A percentile compares a stretch with the other conserved stretches of the same genome.
These are phyloP conservation scores for Rhinophrynus dorsalis DNA, from an alignment of 2,797 vertebrate genomes.

Conservation along the genomic window DNA sequence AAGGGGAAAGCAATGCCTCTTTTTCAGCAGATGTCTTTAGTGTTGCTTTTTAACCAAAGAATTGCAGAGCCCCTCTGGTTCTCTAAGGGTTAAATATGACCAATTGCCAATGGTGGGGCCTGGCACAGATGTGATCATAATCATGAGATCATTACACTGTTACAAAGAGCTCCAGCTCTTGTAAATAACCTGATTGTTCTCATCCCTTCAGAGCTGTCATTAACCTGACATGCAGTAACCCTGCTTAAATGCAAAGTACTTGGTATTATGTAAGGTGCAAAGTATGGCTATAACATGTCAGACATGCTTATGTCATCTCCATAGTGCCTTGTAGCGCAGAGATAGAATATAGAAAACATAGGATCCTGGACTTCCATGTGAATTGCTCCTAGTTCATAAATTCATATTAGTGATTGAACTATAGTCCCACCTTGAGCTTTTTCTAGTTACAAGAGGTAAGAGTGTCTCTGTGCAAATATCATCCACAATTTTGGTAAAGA, in stretches of 20 bases:
- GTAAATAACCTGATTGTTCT: constrained; percentile 48
- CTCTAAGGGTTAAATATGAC: constrained; percentile 34
- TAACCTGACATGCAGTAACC: constrained; percentile 46
- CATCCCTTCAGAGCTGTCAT: constrained; percentile 37
- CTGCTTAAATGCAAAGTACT: constrained; percentile 36
- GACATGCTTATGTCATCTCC: neutral
- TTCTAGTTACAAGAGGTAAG: too few relatives aligned
- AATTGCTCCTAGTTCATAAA: too few relatives aligned
- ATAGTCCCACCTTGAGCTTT: too few relatives aligned
- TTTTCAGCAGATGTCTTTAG: constrained; percentile 8
- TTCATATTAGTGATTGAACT: too few relatives aligned
- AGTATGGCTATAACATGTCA: constrained; percentile 4
- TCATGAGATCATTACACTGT: constrained; percentile 37
- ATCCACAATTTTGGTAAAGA: too few relatives aligned
- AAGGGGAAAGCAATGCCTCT: neutral
- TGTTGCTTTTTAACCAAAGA: too few relatives aligned
- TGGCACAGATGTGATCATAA: constrained; percentile 26
- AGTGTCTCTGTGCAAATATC: too few relatives aligned
- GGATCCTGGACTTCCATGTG: too few relatives aligned
- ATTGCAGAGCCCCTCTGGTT: too few relatives aligned
- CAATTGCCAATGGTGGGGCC: constrained; percentile 24
- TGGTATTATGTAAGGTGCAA: constrained; percentile 22
- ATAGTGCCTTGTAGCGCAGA: neutral
- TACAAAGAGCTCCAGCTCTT: constrained; percentile 1
- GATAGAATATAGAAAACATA: too few relatives aligned